Base-by-base conservation (phyloP, 1,140 invertebrate species). In the Delia radicum region DNA sequence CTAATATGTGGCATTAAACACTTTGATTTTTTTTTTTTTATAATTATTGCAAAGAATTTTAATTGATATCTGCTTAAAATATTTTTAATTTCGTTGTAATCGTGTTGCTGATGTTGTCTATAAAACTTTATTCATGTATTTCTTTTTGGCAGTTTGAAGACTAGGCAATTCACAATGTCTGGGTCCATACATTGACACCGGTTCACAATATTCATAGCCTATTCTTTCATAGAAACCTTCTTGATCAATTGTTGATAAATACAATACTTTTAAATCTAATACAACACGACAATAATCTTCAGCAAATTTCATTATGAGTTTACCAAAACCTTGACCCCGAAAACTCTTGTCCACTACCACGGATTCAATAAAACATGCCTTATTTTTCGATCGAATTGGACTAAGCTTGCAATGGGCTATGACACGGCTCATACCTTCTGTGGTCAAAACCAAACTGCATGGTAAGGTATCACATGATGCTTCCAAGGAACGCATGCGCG, bases 371-470 rank as follows among this genome's bases (percentile, higher is more conserved):
- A 93, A 92, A 86, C 93, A 94, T 76, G 91, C 91, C 31, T 91
- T 87, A 73, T 85, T 88, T 75, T 91, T 89, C 79, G 87, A 89
- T 1, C 91, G 90, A 77, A 94, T 90, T 2, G 89, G 81, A 55
- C 91, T 91, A 73, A 94, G 87, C 87, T 94, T 94, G 76, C 92
- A 91, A 84, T 94, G 93, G 1, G 93, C 94, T 74, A 94, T 86
- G 37, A 94, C 88, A 71, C 87, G 82, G 65, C 78, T 80, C 79
- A 85, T 79, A 27, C 90, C 85, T 33, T 89, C 85, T 31, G 90
- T 87, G 74, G 93, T 85, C 42, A 94, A 81, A 76, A 94, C 87
- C 79, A 94, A 87, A 82, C 90, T 93, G 0, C 91, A 92, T 2
- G 94, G 93, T 82, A 94, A 88, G 48, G 87, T 81, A 80, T 94